Conservation (phyloP, 2,888 invertebrate species). For the Ochropacha duplaris region DNA sequence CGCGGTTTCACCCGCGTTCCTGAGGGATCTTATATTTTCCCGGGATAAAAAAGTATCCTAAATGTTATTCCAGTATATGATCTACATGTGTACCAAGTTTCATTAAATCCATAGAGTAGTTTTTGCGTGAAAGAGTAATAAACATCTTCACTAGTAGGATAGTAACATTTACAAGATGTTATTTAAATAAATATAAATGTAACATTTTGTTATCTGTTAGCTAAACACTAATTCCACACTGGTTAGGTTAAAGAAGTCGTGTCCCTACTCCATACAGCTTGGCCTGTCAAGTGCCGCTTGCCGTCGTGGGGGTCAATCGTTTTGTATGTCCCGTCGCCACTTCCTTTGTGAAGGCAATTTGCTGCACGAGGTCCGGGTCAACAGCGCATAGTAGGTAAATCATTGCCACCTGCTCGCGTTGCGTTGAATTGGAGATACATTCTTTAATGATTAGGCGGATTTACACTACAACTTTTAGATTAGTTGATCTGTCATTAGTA, state of each 20-base stretch:
- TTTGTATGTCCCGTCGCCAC: slow-evolving; percentile 56
- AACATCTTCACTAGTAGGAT: too few species aligned
- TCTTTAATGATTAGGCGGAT: background rate
- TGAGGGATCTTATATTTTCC: too few species aligned
- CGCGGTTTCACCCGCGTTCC: too few species aligned
- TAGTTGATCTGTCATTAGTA: background rate
- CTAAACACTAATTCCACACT: background rate
- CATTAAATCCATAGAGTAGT: too few species aligned
- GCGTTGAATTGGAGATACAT: background rate
- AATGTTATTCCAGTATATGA: too few species aligned
- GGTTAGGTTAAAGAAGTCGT: background rate
- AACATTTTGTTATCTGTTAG: too few species aligned
- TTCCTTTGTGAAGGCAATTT: slow-evolving; percentile 59
- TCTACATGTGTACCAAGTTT: too few species aligned
- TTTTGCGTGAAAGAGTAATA: too few species aligned
- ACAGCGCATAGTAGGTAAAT: slow-evolving; percentile 34
- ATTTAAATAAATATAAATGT: too few species aligned
- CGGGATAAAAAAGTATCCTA: too few species aligned
- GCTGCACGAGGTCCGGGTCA: slow-evolving; percentile 60
- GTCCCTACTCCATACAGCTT: background rate
- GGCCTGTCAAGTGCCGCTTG: slow-evolving; percentile 28
- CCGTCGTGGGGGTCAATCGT: slow-evolving; percentile 50
- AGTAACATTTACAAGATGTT: too few species aligned
- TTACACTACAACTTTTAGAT: background rate
- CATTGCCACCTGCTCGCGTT: slow-evolving; percentile 26